These are phyloP conservation scores for Tachuris rubrigastra DNA, from an alignment of 2,113 vertebrate genomes.

Conservation along the genomic window DNA sequence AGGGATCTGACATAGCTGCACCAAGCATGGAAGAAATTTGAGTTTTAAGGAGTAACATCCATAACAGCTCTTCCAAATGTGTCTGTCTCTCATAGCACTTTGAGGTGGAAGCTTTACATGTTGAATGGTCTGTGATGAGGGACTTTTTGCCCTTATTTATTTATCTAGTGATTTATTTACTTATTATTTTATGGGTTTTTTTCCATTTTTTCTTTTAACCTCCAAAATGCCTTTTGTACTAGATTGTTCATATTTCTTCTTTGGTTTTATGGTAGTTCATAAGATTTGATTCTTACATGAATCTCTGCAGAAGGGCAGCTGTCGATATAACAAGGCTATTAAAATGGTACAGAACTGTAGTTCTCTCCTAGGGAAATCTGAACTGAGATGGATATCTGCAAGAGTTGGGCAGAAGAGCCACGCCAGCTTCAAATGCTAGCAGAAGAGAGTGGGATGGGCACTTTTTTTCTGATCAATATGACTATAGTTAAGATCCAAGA, in stretches of 20 bases:
- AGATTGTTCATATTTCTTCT: not conserved
- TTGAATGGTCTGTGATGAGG: not conserved
- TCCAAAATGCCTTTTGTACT: not conserved
- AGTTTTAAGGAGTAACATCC: not conserved
- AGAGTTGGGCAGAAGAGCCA: not conserved
- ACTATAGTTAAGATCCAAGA: not conserved
- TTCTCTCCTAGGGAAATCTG: not conserved
- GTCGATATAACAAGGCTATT: not conserved
- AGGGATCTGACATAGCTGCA: not conserved
- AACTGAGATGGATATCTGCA: not conserved
- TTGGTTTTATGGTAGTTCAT: not conserved
- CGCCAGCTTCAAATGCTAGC: not conserved
- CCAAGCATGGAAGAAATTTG: not conserved
- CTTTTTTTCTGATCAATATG: not conserved
- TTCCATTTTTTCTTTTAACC: not conserved
- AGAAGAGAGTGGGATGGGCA: not conserved
- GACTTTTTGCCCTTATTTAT: not conserved
- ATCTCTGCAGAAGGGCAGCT: not conserved
- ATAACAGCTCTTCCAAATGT: not conserved
- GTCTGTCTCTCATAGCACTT: not conserved
- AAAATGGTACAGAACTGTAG: not conserved
- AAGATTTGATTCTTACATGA: not conserved
- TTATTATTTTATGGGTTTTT: too few relatives aligned
- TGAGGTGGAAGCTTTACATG: not conserved
- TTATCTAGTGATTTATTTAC: too few relatives aligned